These are phyloP conservation scores for Polyergus mexicanus DNA, from an alignment of 1,140 invertebrate species.

Conservation along the genomic window DNA sequence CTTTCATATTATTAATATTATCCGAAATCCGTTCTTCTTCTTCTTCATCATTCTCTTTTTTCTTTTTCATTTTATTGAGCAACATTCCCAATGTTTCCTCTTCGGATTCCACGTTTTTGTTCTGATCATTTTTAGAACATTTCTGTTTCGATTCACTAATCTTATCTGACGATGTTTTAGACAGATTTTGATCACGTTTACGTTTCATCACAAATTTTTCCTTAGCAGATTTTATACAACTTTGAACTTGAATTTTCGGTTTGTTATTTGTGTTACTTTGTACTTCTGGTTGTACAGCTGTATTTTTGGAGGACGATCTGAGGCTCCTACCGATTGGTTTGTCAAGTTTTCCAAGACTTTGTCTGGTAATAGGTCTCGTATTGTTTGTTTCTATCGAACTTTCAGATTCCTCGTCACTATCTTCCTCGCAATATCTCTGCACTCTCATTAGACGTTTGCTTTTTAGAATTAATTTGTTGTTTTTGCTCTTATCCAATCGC, in stretches of 20 bases:
- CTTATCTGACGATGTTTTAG: constrained; percentile 60
- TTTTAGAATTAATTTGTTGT: constrained; percentile 74
- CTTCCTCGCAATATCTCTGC: constrained; percentile 82
- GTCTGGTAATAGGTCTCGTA: constrained; percentile 77
- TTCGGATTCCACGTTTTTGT: constrained; percentile 76
- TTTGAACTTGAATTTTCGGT: constrained; percentile 66
- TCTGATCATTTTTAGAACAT: constrained; percentile 56
- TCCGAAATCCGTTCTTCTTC: constrained; percentile 67
- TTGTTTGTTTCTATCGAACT: constrained; percentile 76
- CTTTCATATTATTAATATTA: constrained; percentile 22
- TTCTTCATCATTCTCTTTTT: constrained; percentile 80
- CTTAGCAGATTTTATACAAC: constrained; percentile 47
- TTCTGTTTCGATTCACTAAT: constrained; percentile 55
- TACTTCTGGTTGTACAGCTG: constrained; percentile 55
- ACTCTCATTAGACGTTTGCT: constrained; percentile 79
- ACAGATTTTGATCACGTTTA: constrained; percentile 68
- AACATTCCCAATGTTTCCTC: constrained; percentile 81
- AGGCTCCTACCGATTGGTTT: constrained; percentile 75
- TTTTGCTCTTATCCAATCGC: constrained; percentile 65
- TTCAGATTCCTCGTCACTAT: constrained; percentile 82
- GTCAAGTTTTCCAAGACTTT: constrained; percentile 69
- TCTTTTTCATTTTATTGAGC: constrained; percentile 81
- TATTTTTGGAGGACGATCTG: constrained; percentile 76
- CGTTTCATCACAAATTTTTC: constrained; percentile 71
- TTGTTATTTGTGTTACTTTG: constrained; percentile 63